A percentile compares a stretch with the other conserved stretches of the same genome.
Evolutionary conservation across 2,113 vertebrate species (phyloP).

Genomic region (Notechis scutatus): DNA sequence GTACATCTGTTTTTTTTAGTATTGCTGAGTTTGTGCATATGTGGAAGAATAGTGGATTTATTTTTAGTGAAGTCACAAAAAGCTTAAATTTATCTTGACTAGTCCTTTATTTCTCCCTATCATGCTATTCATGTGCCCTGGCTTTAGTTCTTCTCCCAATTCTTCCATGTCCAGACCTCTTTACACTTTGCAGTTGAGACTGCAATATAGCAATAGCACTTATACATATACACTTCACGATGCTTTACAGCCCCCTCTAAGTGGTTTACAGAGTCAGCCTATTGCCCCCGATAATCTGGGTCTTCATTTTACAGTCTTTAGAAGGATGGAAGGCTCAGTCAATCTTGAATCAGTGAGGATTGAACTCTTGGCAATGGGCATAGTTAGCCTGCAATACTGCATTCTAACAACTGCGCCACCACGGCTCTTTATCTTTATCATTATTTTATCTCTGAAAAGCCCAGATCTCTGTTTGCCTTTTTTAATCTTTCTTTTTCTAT

Average conservation of each 20-base stretch:
- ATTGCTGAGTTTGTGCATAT: not conserved
- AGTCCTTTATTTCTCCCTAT: not conserved
- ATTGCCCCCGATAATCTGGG: not conserved
- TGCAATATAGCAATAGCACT: not conserved
- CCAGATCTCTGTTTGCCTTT: not conserved
- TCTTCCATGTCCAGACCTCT: constrained; percentile 14
- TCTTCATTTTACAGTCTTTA: not conserved
- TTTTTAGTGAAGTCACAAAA: not conserved
- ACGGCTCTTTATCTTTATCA: not conserved
- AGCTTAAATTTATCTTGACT: not conserved
- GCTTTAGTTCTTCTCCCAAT: constrained; percentile 19
- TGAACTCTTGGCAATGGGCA: not conserved
- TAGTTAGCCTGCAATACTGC: not conserved
- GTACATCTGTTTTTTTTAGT: not conserved
- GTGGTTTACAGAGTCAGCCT: not conserved
- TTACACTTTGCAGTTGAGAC: not conserved
- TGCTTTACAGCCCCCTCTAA: not conserved
- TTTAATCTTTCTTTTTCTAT: constrained; percentile 23
- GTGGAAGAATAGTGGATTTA: not conserved
- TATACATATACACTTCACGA: not conserved
- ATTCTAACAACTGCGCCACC: not conserved
- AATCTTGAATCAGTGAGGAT: not conserved
- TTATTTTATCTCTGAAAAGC: constrained; percentile 26
- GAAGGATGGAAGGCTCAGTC: not conserved
- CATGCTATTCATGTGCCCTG: not conserved